Percentiles rank a stretch among this genome's conserved stretches.
Conservation (phyloP, 2,113 vertebrate genomes). For the Meriones unguiculatus region DNA sequence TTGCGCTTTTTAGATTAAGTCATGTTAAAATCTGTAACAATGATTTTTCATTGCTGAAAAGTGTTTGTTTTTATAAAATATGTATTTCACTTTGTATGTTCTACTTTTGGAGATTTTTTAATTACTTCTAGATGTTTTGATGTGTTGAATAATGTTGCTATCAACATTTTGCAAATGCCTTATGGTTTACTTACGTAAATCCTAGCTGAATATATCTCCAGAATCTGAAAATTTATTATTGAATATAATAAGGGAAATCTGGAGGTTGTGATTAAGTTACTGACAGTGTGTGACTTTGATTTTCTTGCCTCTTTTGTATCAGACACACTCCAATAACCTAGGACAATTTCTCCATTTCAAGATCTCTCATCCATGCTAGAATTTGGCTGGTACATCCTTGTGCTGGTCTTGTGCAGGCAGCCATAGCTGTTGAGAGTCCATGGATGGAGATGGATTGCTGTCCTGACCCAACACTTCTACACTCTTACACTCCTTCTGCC, state of each 20-base stretch:
- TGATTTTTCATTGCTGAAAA: not conserved
- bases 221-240: not conserved
- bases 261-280: not conserved
- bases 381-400: not conserved
- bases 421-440: not conserved
- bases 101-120: not conserved
- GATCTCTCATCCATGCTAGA: not conserved
- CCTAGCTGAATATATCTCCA: not conserved
- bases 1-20: constrained; percentile 17
- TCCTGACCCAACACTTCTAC: not conserved
- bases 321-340: not conserved
- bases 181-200: not conserved
- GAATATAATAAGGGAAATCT: not conserved
- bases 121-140: not conserved
- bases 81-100: not conserved
- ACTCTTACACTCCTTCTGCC: not conserved
- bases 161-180: not conserved
- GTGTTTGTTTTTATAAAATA: not conserved
- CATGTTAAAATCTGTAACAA: not conserved
- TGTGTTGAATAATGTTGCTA: not conserved
- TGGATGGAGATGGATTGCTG: not conserved
- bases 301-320: not conserved
- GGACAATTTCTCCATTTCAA: not conserved
- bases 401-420: not conserved
- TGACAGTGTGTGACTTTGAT: not conserved